These are phyloP conservation scores for Aptenodytes patagonicus DNA, from an alignment of 2,113 vertebrate genomes.

Conservation along the genomic window DNA sequence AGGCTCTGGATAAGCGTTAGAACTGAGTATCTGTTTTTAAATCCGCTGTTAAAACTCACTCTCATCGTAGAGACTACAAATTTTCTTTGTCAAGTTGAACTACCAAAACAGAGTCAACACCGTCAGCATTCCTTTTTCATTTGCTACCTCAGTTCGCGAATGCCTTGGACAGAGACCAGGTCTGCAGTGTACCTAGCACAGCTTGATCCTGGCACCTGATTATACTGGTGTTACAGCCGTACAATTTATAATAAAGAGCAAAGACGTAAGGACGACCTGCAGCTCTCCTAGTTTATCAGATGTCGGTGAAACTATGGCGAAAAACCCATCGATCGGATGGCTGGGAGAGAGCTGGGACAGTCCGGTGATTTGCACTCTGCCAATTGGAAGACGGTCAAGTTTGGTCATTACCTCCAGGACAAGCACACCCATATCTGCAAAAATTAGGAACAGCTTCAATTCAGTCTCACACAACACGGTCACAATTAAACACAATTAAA, in stretches of 20 bases:
- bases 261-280: constrained; percentile 74
- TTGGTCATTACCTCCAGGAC: constrained; percentile 88
- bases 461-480: fast-evolving
- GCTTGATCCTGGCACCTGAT: neutral
- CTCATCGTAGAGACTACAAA: neutral
- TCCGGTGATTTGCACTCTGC: constrained; percentile 79
- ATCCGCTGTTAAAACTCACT: neutral
- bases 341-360: constrained; percentile 84
- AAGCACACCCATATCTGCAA: constrained; percentile 90
- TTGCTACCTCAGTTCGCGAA: neutral
- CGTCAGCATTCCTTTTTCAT: neutral
- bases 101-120: neutral
- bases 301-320: constrained; percentile 84
- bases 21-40: neutral
- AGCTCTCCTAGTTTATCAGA: constrained; percentile 91
- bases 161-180: neutral
- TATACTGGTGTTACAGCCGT: neutral
- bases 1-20: neutral
- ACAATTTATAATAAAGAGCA: neutral
- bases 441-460: neutral
- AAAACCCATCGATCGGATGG: constrained; percentile 84
- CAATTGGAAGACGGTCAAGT: constrained; percentile 82
- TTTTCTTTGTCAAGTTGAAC: neutral
- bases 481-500: neutral
- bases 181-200: neutral